Evolutionary conservation across 2,888 invertebrate species (phyloP).

Genomic region (Pandemis heparana): DNA sequence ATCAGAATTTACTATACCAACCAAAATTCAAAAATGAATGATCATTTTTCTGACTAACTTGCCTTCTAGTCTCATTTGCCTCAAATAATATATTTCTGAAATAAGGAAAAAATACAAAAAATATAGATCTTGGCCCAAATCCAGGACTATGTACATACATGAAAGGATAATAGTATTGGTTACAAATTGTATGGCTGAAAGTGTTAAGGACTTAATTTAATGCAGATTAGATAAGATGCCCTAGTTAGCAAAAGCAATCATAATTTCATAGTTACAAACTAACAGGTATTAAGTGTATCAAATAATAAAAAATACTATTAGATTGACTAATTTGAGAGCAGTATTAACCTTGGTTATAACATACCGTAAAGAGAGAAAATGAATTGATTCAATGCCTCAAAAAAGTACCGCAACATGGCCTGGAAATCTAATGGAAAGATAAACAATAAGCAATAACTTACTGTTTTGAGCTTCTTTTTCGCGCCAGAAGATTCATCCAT

Average conservation of each 20-base stretch:
- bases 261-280: background rate
- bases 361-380: background rate
- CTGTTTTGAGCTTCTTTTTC: conserved; percentile 80
- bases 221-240: background rate
- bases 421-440: background rate
- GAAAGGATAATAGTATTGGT: too few relatives aligned
- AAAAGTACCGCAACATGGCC: conserved; percentile 12
- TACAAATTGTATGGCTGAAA: background rate
- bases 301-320: background rate
- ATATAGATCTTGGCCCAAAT: too few relatives aligned
- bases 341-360: background rate
- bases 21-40: too few relatives aligned
- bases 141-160: too few relatives aligned
- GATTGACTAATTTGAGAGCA: background rate
- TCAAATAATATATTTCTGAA: too few relatives aligned
- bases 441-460: conserved; percentile 56
- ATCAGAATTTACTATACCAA: too few relatives aligned
- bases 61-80: too few relatives aligned
- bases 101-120: too few relatives aligned
- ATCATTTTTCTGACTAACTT: too few relatives aligned
- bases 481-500: conserved; percentile 78
- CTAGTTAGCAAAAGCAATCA: background rate
- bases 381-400: background rate
- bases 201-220: background rate
- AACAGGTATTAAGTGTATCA: background rate